Conservation (phyloP, 2,797 vertebrate genomes). For the Hyperoplus lanceolatus region DNA sequence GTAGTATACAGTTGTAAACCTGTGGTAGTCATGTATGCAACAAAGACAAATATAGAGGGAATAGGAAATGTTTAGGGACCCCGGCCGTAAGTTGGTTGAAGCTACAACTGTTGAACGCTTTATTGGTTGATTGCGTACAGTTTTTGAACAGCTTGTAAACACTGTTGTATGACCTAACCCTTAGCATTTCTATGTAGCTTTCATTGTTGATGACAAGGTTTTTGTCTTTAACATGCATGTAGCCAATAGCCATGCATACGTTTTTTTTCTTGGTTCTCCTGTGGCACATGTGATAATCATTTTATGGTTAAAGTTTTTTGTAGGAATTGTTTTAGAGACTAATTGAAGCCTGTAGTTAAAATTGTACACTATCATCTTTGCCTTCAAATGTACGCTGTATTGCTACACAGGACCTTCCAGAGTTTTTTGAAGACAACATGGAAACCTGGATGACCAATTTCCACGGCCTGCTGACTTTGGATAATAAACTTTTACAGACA, state of each 20-base stretch:
- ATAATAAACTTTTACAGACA: slow-evolving; percentile 98
- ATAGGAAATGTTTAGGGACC: not conserved
- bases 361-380: not conserved
- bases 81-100: too few relatives aligned
- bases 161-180: not conserved
- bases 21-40: not conserved
- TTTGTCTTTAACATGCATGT: not conserved
- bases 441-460: slow-evolving; percentile 99
- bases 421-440: slow-evolving; percentile 99
- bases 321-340: not conserved
- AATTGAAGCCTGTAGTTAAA: not conserved
- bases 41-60: not conserved
- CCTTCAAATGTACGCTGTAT: not conserved
- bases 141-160: not conserved
- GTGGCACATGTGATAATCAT: not conserved
- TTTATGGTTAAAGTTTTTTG: not conserved
- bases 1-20: not conserved
- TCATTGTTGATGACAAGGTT: not conserved
- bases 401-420: slow-evolving; percentile 92
- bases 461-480: slow-evolving; percentile 95
- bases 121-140: not conserved
- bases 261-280: not conserved
- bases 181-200: not conserved
- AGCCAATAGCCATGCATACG: not conserved
- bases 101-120: not conserved